Evolutionary conservation across 2,888 invertebrate genomes (phyloP).

Genomic region (Tenodera sinensis): DNA sequence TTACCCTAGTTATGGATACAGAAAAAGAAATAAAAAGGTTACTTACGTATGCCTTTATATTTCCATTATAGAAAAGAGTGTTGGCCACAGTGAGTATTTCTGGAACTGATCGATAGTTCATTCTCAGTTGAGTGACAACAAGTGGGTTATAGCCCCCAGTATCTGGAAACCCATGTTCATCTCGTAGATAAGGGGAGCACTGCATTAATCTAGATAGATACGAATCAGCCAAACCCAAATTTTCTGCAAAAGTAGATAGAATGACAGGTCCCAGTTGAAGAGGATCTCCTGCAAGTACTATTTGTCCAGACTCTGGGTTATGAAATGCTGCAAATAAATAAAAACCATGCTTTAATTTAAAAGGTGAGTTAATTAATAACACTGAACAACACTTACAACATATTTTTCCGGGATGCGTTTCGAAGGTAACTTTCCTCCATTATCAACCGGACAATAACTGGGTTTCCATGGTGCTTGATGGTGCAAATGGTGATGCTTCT

Average conservation of each 20-base stretch:
- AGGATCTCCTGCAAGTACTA: constrained; percentile 71
- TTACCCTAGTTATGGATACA: background rate
- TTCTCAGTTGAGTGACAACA: constrained; percentile 77
- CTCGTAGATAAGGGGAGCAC: constrained; percentile 61
- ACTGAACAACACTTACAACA: too few species aligned
- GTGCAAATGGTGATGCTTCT: too few species aligned
- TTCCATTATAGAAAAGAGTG: constrained; percentile 77
- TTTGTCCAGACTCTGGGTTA: constrained; percentile 39
- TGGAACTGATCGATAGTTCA: constrained; percentile 82
- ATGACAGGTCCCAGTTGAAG: constrained; percentile 86
- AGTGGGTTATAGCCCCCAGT: constrained; percentile 73
- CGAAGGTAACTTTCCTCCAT: too few species aligned
- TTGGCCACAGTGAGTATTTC: constrained; percentile 74
- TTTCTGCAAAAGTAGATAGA: constrained; percentile 57
- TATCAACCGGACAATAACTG: too few species aligned
- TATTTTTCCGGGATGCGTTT: too few species aligned
- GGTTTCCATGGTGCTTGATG: too few species aligned
- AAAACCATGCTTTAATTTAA: too few species aligned
- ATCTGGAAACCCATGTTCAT: constrained; percentile 54
- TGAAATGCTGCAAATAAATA: background rate
- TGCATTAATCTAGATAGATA: constrained; percentile 56
- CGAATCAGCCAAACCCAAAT: constrained; percentile 68
- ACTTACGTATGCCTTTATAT: constrained; percentile 62
- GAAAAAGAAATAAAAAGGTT: background rate
- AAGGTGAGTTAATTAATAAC: too few species aligned